Evolutionary conservation across 2,113 vertebrate species (phyloP), one percentile per base, ranked within the genome.

Genomic region (Riparia riparia): DNA sequence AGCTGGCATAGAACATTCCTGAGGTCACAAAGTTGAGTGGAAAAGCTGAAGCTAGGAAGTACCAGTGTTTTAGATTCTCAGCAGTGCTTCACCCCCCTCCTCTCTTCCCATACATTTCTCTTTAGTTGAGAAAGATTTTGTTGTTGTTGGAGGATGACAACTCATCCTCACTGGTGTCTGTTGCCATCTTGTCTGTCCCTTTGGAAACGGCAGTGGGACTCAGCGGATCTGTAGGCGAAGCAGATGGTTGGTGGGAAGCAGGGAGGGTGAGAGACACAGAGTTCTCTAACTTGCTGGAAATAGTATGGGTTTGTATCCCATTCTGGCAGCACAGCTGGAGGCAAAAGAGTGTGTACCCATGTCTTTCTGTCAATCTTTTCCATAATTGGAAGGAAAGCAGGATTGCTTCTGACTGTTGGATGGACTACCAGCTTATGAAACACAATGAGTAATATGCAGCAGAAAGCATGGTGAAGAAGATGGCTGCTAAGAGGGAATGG

Each of bases 301-400:
- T 57, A 29, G n/a, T 63, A 24, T 25, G 70, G 47, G 29, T 73
- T 92, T 89, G 54, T 86, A 34, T 80, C 70, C 41, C 82, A 21
- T 90, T 86, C 64, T 28, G 34, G 69, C 77, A 86, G 47, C 14
- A 58, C 92, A 86, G 69, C 86, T 94, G 77, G 77, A 94, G 51
- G 51, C 60, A 89, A 54, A 83, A 94, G 66, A 60, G 45, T 51
- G 28, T 54, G 21, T 65, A 19, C 34, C 53, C 28, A 2, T 50
- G 31, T 80, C 37, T 83, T 79, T 77, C 50, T 94, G 72, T 42
- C 72, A 89, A 39, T 29, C 47, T 66, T 80, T 79, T 82, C 68
- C 42, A 4, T 64, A 76, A 70, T 32, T 78, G 56, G 44, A 64
- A 63, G 51, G 39, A 66, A 87, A 69, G 39, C 47, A 44, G 44